Base-by-base conservation (phyloP, 2,888 invertebrate genomes). In the Thyatira batis region DNA sequence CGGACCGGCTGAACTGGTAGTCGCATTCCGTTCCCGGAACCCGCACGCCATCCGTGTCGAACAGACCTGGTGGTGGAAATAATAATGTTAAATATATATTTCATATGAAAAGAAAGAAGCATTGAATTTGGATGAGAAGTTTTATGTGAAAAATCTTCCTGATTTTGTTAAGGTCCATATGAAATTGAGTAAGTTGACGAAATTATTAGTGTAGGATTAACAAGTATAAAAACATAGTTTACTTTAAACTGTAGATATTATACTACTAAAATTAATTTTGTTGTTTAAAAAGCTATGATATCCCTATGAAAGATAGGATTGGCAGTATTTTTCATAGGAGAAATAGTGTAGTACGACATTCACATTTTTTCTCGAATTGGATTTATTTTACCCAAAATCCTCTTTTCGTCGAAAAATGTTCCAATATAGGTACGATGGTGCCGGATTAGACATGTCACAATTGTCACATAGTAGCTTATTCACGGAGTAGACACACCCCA, bases 21-120 rank as follows among this genome's bases (percentile, higher is more conserved):
- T 97, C 97, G 83, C 97, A 97, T 90, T 95, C 95, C 52, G 96
- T 96, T 44, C 95, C 95, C 21, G 87, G 85, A 1, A 97, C 89
- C 71, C 95, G 93, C 70, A 95, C 94, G 17, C 97, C 97, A 78
- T 96, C 96, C 21, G 96, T 97, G 78, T 95, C 95, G 85, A 96
- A 97, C 71, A 95, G 91, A 71, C 95, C 97, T 97, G 93, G 1
- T 89, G 53, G 69, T 50, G 69, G 70, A 54, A 43, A 21, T 11
- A 23, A n/a, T n/a, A 50, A 21, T 10, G 6, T 11, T 27, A 17
- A 10, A 27, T 10, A 49, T 44, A 33, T n/a, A n/a, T n/a, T n/a
- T n/a, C n/a, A n/a, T n/a, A n/a, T n/a, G n/a, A n/a, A n/a, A n/a
- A n/a, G n/a, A n/a, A n/a, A n/a, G n/a, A n/a, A n/a, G n/a, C n/a